A percentile compares a stretch with the other conserved stretches of the same genome.
Conservation (phyloP, 2,797 vertebrate species). For the Pitangus sulphuratus region DNA sequence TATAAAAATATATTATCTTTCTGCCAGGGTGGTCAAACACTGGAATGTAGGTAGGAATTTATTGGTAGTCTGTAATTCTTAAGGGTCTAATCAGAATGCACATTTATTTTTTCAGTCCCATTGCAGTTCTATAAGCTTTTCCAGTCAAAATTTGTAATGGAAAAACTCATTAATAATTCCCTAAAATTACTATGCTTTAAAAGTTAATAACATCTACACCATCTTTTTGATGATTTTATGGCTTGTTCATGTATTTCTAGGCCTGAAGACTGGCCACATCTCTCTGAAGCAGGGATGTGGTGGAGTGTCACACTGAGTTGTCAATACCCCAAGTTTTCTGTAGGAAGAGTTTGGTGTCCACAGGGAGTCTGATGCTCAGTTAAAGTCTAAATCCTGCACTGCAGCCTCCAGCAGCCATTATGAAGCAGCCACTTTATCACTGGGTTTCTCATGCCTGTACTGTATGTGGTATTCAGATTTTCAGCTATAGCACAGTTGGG, state of each 20-base stretch:
- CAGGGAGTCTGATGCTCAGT: neutral
- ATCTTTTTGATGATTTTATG: neutral
- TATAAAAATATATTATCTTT: neutral
- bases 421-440: neutral
- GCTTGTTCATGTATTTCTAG: neutral
- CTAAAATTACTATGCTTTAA: neutral
- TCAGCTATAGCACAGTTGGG: accelerated
- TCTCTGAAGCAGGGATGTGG: neutral
- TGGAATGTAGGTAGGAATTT: neutral
- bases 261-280: neutral
- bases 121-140: neutral
- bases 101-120: neutral
- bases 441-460: neutral
- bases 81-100: neutral
- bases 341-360: neutral
- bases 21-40: neutral
- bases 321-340: neutral
- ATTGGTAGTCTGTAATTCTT: neutral
- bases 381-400: neutral
- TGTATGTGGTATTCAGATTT: neutral
- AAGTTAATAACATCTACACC: neutral
- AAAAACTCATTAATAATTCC: neutral
- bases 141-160: neutral
- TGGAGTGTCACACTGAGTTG: accelerated
- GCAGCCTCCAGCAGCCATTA: neutral